Percentiles rank a stretch among this genome's conserved stretches.
Conservation (phyloP, 2,797 vertebrate species). For the Okamejei kenojei region DNA sequence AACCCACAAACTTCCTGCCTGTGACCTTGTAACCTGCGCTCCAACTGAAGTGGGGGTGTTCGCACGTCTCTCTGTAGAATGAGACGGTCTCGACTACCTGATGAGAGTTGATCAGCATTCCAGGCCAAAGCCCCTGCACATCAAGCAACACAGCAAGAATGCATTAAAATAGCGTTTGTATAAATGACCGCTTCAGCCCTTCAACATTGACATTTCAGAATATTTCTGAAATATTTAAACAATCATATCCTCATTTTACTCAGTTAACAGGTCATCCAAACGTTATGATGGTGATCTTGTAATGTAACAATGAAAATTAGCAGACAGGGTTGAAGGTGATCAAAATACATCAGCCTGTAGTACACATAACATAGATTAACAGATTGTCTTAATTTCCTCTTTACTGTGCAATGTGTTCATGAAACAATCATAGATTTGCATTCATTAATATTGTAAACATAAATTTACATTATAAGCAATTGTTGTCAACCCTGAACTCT, state of each 20-base stretch:
- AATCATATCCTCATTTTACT: neutral
- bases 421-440: neutral
- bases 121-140: constrained; percentile 66
- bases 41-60: constrained; percentile 56
- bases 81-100: constrained; percentile 68
- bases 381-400: neutral
- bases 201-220: neutral
- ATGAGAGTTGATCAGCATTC: constrained; percentile 75
- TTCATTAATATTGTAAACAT: neutral
- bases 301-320: neutral
- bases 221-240: neutral
- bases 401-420: neutral
- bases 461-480: neutral
- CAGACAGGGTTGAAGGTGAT: neutral
- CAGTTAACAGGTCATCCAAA: neutral
- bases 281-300: too few relatives aligned
- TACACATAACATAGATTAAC: neutral
- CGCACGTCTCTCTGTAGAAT: constrained; percentile 70
- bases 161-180: neutral
- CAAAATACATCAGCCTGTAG: neutral
- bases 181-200: neutral
- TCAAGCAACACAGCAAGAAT: neutral
- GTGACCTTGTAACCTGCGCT: constrained; percentile 70
- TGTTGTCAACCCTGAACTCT: neutral
- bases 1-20: constrained; percentile 72